Evolutionary conservation across 2,797 vertebrate genomes (phyloP), one percentile per base, ranked within the genome.

Genomic region (Eulemur albifrons): DNA sequence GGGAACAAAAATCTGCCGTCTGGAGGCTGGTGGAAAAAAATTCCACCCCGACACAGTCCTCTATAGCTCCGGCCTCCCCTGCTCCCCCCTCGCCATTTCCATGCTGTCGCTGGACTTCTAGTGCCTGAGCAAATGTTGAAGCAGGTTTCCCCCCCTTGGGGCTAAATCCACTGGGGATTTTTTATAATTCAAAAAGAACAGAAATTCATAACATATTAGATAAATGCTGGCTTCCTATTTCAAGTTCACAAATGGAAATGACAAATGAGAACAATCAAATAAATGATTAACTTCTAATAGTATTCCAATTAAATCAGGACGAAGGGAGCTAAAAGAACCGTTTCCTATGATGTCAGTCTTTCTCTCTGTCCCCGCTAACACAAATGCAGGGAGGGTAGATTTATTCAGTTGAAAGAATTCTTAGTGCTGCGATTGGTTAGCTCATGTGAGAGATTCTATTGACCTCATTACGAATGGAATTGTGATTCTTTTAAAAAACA

Each of bases 1-100:
- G 97, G 98, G 95, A 98, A 97, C 93, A 98, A 99, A 99, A 99
- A 97, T 98, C 97, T 98, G 97, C 98, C 98, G 97, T 99, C 98
- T 98, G 96, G 89, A 94, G 97, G 96, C 97, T 97, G 96, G 89
- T 92, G 98, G 97, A 98, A 97, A 98, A 97, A 98, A 97, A 98
- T 93, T 97, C 96, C 97, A 95, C 95, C 96, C 97, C 95, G 97
- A 98, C 95, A 89, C 84, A 95, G 94, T 93, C 91, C 96, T 95
- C 95, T 97, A 98, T 97, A 97, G 92, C 98, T 98, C 97, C 98
- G 97, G 90, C 94, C 98, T 97, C 83, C 97, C 97, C 97, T 6
- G 95, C 94, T 76, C 96, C 95, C 94, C 90, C 90, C 94, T 97
- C 97, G 97, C 97, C 97, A 97, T 97, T 98, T 97, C 97, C 93